Conservation (phyloP, 2,113 vertebrate genomes). For the Hemibagrus wyckioides region DNA sequence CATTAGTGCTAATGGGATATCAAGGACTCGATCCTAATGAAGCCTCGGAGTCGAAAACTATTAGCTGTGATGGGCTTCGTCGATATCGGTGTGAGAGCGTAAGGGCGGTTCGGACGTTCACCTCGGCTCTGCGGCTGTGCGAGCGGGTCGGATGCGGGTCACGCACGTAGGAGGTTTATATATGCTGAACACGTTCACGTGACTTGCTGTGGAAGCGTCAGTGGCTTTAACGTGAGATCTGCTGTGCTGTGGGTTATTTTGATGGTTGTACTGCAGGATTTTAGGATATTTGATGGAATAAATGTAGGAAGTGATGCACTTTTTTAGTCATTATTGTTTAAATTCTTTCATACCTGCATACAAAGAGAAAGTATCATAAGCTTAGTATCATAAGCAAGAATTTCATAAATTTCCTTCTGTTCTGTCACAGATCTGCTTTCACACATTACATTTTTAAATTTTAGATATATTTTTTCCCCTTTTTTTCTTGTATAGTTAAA, state of each 20-base stretch:
- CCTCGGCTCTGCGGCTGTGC: slow-evolving; percentile 12
- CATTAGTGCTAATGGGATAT: slow-evolving; percentile 66
- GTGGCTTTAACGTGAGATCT: not conserved
- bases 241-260: not conserved
- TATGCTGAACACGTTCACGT: not conserved
- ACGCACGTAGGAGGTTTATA: not conserved
- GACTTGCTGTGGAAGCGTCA: not conserved
- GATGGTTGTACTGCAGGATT: not conserved
- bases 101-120: slow-evolving; percentile 27
- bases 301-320: not conserved
- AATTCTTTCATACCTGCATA: not conserved
- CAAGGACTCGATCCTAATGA: slow-evolving; percentile 60
- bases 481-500: too few species aligned
- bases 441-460: too few species aligned
- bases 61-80: slow-evolving; percentile 58
- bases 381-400: not conserved
- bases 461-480: too few species aligned
- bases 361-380: not conserved
- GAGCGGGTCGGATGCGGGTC: not conserved
- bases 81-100: slow-evolving; percentile 36
- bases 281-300: not conserved
- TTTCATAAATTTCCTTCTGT: too few species aligned
- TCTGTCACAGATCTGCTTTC: too few species aligned
- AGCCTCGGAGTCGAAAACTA: slow-evolving; percentile 58
- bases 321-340: not conserved